These are phyloP conservation scores for Chrysaora quinquecirrha DNA, from an alignment of 30 jellyfish, hydroid and myxozoan genomes.

Conservation along the genomic window DNA sequence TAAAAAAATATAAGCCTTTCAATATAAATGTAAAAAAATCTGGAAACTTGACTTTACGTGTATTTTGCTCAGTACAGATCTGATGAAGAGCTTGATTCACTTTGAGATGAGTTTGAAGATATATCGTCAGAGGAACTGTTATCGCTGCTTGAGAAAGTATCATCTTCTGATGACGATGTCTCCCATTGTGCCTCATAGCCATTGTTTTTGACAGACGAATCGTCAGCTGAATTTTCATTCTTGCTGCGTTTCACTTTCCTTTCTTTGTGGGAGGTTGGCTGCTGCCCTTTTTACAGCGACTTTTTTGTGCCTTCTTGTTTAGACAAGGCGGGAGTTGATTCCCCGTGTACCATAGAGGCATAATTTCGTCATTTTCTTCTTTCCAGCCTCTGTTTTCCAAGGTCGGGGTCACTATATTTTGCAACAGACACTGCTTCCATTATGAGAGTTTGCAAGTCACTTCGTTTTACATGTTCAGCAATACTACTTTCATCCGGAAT, in stretches of 20 bases:
- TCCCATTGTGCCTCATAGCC: neutral
- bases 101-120: neutral
- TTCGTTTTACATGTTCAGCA: neutral
- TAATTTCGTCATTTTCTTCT: neutral
- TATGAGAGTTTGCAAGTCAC: neutral
- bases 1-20: neutral
- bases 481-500: neutral
- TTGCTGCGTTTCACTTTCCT: neutral
- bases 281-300: neutral
- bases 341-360: neutral
- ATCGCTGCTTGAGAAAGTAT: neutral
- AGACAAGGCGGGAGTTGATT: neutral
- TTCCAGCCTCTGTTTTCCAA: conserved; percentile 1
- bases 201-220: neutral
- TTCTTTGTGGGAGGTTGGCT: conserved; percentile 1
- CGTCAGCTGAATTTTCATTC: neutral
- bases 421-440: conserved; percentile 1
- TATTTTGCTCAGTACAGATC: neutral
- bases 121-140: neutral
- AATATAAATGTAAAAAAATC: neutral
- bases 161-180: conserved; percentile 1
- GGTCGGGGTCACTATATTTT: neutral
- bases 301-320: neutral
- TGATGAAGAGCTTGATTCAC: neutral
- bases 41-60: neutral